A percentile compares a stretch with the other conserved stretches of the same genome.
Conservation (phyloP, 1,140 invertebrate species). For the Adelges cooleyi region DNA sequence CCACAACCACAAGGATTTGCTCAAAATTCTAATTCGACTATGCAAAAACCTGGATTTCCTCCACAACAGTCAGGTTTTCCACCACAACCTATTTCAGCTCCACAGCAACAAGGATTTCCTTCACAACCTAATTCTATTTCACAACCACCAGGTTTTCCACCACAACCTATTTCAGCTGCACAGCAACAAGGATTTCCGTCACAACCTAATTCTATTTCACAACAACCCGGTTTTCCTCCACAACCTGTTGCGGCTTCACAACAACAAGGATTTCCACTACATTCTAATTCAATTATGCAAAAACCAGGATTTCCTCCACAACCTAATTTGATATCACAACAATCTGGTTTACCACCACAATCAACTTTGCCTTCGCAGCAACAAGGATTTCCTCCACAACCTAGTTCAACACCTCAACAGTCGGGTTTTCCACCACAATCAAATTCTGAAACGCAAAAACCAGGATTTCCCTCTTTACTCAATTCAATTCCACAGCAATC, state of each 20-base stretch:
- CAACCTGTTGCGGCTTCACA: not conserved
- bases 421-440: constrained; percentile 33
- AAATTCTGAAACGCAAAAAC: not conserved
- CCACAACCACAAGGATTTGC: not conserved
- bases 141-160: not conserved
- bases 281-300: constrained; percentile 30
- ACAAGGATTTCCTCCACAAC: constrained; percentile 34
- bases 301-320: not conserved
- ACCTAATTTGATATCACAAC: not conserved
- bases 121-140: not conserved
- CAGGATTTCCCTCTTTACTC: constrained; percentile 30
- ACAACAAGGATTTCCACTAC: not conserved
- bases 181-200: constrained; percentile 16
- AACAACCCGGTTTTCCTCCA: constrained; percentile 35
- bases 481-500: constrained; percentile 27
- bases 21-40: not conserved
- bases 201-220: constrained; percentile 1
- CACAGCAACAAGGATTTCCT: constrained; percentile 34
- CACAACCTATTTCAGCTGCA: constrained; percentile 25
- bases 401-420: constrained; percentile 35
- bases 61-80: constrained; percentile 1
- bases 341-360: constrained; percentile 21
- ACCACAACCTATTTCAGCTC: constrained; percentile 31
- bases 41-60: constrained; percentile 10
- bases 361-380: constrained; percentile 30